Percentiles rank a stretch among this genome's conserved stretches.
These are phyloP conservation scores for Epistrophe eligans DNA, from an alignment of 2,888 invertebrate species.

Conservation along the genomic window DNA sequence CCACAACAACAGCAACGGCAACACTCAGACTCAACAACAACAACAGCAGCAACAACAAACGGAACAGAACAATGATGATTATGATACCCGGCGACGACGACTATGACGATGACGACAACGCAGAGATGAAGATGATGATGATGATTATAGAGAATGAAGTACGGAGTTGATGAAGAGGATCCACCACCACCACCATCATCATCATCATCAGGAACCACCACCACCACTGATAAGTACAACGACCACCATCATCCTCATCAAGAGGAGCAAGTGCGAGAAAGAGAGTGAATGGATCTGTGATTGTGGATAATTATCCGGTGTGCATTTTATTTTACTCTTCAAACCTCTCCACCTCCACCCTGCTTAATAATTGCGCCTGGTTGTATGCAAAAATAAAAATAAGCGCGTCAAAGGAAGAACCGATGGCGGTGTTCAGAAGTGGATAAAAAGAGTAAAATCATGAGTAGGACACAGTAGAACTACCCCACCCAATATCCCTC, in stretches of 20 bases:
- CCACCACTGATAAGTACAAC: conserved; percentile 38
- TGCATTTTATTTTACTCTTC: conserved; percentile 67
- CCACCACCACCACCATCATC: conserved; percentile 57
- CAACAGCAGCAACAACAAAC: conserved; percentile 28
- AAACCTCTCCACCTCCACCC: conserved; percentile 7
- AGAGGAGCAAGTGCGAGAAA: conserved; percentile 64
- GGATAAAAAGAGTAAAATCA: conserved; percentile 14
- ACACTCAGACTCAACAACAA: conserved; percentile 43
- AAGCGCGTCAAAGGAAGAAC: conserved; percentile 47
- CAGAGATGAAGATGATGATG: conserved; percentile 47
- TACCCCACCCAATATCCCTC: conserved; percentile 2
- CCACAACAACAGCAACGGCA: conserved; percentile 44
- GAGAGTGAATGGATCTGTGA: conserved; percentile 73
- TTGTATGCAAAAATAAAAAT: conserved; percentile 42
- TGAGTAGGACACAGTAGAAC: conserved; percentile 30
- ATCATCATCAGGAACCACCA: conserved; percentile 26
- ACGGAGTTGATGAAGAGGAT: conserved; percentile 73
- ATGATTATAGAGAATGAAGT: conserved; percentile 38
- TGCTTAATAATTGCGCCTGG: conserved; percentile 13
- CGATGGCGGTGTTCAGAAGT: conserved; percentile 32
- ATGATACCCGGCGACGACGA: conserved; percentile 68
- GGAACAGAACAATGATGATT: conserved; percentile 68
- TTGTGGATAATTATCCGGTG: conserved; percentile 76
- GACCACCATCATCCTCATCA: conserved; percentile 44
- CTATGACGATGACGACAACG: conserved; percentile 38